Evolutionary conservation across 1,140 invertebrate species (phyloP), one percentile per base, ranked within the genome.

Genomic region (Drosophila hydei): DNA sequence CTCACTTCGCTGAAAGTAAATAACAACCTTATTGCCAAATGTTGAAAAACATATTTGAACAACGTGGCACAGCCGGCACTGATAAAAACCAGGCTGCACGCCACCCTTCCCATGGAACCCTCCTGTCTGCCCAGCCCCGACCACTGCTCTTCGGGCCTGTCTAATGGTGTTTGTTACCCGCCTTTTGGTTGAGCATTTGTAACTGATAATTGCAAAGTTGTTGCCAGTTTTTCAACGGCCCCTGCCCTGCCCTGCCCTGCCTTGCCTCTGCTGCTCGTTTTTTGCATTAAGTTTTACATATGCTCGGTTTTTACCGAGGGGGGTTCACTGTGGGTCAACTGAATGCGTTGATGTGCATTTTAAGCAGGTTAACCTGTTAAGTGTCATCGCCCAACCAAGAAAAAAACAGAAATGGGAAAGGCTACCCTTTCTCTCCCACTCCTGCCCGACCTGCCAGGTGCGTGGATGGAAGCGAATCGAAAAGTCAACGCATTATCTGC

Each of bases 1-100:
- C 75, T 89, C 90, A 89, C 79, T 91, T 90, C 72, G 75, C 59
- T 72, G 79, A 60, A 79, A 88, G 87, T 73, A 83, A 90, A 89
- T 84, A 89, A 89, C 79, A 84, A 80, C 75, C 77, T 80, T 84
- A 88, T 88, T 84, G 88, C 75, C 75, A 79, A 62, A 52, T 74
- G 59, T 36, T 50, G 18, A 59, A 55, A 65, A 59, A 75, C 19
- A 69, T 52, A 71, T 60, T 69, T 56, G 33, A 45, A 12, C 18
- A 5, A 11, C 43, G 12, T 19, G 43, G 18, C 9, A 21, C 4
- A 12, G 12, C 36, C 30, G 2, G 43, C 43, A 16, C 12, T 16
- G 14, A 14, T 14, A 40, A 7, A 3, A 40, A n/a, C n/a, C n/a
- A n/a, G n/a, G n/a, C n/a, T n/a, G n/a, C n/a, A n/a, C n/a, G 7